Base-by-base conservation (phyloP, 2,888 invertebrate species). In the Melanostoma mellinum region DNA sequence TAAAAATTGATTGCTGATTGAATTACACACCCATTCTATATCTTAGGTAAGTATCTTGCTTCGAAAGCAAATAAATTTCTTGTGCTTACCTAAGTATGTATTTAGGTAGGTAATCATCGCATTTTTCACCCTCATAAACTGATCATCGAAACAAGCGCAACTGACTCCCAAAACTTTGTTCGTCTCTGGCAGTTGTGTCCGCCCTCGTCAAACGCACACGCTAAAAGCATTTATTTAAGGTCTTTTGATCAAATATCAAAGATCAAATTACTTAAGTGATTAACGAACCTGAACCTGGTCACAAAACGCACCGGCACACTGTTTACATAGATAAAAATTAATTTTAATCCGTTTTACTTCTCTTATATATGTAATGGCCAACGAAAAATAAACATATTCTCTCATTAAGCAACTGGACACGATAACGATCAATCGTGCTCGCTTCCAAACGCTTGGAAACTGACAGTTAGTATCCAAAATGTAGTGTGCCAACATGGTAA, bases 261-360 rank as follows among this genome's bases (percentile, higher is more conserved):
- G 87, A 88, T 88, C 88, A 85, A 88, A 87, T 87, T 88, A 87
- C 88, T 87, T 73, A 85, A 86, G 86, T 89, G 90, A 89, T 90
- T 90, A 89, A 88, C 87, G 89, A 88, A 88, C 78, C 56, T 77
- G 73, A 82, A 73, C 73, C 20, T 50, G 77, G 55, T 69, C 77
- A 36, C 77, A 67, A 77, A 76, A 76, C 48, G 74, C 40, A 38
- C 46, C 38, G 33, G 38, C n/a, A 46, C 68, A 42, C 46, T 10
- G 36, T 65, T 48, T 40, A 9, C 32, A 8, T 33, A 46, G 8
- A 35, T 9, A 53, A 71, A 71, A 72, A 44, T 8, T 3, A 40
- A 4, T 44, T 44, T 81, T 44, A 82, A 82, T 82, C 82, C 77
- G 32, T 40, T 50, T 53, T 20, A 20, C 20, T 20, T 20, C 20